Evolutionary conservation across 2,888 invertebrate species (phyloP).

Genomic region (Fabriciana adippe): DNA sequence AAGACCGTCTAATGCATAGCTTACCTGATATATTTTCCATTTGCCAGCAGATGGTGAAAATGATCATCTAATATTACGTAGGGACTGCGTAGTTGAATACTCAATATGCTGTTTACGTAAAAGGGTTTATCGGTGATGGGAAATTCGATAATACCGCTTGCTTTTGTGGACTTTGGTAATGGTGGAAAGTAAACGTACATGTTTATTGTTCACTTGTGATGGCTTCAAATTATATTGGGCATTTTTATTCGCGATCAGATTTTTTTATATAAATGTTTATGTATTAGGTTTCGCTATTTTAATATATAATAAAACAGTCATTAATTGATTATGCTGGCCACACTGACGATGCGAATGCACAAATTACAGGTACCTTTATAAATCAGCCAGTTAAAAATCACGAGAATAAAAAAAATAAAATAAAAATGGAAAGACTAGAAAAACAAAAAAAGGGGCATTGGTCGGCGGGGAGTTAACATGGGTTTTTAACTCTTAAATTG

Average conservation of each 20-base stretch:
- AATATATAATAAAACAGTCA: no score
- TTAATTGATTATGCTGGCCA: no score
- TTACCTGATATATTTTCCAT: conserved; percentile 42
- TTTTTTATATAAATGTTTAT: background rate
- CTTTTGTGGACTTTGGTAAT: conserved; percentile 50
- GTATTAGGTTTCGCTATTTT: no score
- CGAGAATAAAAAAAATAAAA: no score
- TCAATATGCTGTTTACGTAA: conserved; percentile 68
- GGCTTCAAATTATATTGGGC: background rate
- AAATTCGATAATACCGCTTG: conserved; percentile 60
- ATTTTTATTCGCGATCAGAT: background rate
- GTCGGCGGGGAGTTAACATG: no score
- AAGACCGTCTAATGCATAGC: conserved; percentile 21
- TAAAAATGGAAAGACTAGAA: no score
- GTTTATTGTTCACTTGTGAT: background rate
- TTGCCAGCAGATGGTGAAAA: conserved; percentile 42
- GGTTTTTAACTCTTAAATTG: no score
- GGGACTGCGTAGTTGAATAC: conserved; percentile 56
- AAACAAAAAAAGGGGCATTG: no score
- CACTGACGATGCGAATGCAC: no score
- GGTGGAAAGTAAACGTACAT: background rate
- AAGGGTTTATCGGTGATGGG: conserved; percentile 71
- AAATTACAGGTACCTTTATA: no score
- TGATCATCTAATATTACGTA: conserved; percentile 49
- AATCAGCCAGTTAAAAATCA: no score